phyloP scores from a whole-genome alignment of 2,113 vertebrate species.

The Macrotis lagotis region DNA sequence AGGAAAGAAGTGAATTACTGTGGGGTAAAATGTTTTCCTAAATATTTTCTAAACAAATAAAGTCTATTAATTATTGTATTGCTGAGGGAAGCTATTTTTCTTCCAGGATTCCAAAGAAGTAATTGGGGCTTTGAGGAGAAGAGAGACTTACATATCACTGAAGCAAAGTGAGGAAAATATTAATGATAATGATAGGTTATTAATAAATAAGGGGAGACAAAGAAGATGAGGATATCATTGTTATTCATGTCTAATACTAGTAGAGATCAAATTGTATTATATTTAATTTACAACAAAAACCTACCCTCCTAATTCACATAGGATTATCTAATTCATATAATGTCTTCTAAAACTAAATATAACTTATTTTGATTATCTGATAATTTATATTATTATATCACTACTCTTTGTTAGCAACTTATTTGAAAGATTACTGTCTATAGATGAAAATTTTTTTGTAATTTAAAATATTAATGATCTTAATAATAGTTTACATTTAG shows the following conservation, averaged over 20 bases:
- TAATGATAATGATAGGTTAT: not conserved
- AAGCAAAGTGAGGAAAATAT: not conserved
- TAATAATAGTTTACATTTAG: not conserved
- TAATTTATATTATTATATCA: fast-evolving
- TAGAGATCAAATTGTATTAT: not conserved
- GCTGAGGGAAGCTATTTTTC: not conserved
- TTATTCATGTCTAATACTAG: not conserved
- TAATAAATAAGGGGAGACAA: not conserved
- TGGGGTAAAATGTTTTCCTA: not conserved
- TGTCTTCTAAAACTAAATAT: not conserved
- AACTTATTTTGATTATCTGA: not conserved
- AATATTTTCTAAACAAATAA: not conserved
- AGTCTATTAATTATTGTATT: not conserved
- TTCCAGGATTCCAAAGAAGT: not conserved
- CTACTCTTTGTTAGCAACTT: not conserved
- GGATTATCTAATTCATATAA: not conserved
- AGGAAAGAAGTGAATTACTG: not conserved
- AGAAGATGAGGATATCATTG: not conserved
- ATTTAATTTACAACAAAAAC: not conserved
- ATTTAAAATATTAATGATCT: not conserved
- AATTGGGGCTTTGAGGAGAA: not conserved
- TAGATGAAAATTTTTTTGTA: not conserved
- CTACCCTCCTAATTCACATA: not conserved
- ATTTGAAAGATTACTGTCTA: not conserved
- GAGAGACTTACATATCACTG: not conserved